Percentiles rank a stretch among this genome's conserved stretches.
These are phyloP conservation scores for Pseudochaenichthys georgianus DNA, from an alignment of 2,797 vertebrate genomes.

Conservation along the genomic window DNA sequence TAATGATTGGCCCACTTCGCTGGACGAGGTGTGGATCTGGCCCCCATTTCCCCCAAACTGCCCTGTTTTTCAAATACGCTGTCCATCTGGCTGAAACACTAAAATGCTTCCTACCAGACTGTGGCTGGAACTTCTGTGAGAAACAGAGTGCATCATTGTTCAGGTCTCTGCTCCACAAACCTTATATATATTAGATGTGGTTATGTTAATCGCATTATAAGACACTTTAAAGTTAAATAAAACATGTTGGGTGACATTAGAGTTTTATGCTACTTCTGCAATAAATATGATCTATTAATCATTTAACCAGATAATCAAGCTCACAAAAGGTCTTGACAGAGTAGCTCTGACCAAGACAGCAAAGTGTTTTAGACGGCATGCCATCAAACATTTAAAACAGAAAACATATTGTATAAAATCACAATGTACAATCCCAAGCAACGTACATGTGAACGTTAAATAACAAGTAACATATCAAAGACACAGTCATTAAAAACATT, in stretches of 20 bases:
- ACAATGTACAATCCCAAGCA: too few species aligned
- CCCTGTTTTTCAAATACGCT: constrained; percentile 38
- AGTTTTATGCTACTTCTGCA: neutral
- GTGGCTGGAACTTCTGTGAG: constrained; percentile 31
- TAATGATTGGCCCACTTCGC: constrained; percentile 73
- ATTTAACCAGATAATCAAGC: too few species aligned
- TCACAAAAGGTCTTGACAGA: too few species aligned
- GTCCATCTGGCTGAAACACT: constrained; percentile 59
- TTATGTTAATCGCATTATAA: constrained; percentile 14
- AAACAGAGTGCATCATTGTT: constrained; percentile 58
- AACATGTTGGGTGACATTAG: neutral
- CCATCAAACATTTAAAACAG: too few species aligned
- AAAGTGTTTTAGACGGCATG: too few species aligned
- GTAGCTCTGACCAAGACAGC: too few species aligned
- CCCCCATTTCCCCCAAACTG: constrained; percentile 19
- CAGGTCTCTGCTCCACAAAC: constrained; percentile 25
- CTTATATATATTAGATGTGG: constrained; percentile 16
- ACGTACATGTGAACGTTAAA: too few species aligned
- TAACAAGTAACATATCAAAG: too few species aligned
- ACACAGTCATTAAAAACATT: too few species aligned
- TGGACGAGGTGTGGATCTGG: constrained; percentile 53
- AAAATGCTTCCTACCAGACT: constrained; percentile 52
- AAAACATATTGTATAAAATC: too few species aligned
- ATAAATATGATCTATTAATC: neutral
- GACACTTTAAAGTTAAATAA: neutral